Percentiles rank a stretch among this genome's conserved stretches.
These are phyloP conservation scores for Denticeps clupeoides DNA, from an alignment of 2,797 vertebrate genomes.

Conservation along the genomic window DNA sequence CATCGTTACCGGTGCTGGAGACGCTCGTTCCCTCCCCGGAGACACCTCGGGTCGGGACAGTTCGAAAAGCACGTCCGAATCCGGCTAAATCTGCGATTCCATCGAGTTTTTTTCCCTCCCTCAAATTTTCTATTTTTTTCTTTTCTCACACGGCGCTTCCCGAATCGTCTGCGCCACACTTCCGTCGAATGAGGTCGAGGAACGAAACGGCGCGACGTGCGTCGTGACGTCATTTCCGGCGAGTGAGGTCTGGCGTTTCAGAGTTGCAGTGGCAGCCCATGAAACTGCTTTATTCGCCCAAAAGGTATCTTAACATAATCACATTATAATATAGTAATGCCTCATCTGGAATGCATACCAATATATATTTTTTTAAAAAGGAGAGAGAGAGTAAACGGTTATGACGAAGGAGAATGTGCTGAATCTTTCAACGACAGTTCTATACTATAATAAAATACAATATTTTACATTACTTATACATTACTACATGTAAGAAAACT, in stretches of 20 bases:
- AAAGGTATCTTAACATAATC: too few relatives aligned
- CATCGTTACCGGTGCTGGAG: constrained; percentile 48
- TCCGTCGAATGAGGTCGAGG: constrained; percentile 60
- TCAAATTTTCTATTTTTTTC: constrained; percentile 41
- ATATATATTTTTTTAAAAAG: too few relatives aligned
- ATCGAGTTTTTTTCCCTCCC: constrained; percentile 39
- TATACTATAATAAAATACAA: too few relatives aligned
- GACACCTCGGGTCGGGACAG: constrained; percentile 27
- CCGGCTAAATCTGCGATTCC: constrained; percentile 36
- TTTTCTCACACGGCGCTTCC: constrained; percentile 44
- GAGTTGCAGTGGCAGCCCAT: too few relatives aligned
- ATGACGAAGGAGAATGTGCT: too few relatives aligned
- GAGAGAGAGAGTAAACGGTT: too few relatives aligned
- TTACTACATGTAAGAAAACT: too few relatives aligned
- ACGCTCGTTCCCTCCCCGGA: constrained; percentile 35
- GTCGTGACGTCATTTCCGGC: constrained; percentile 49
- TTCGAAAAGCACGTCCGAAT: constrained; percentile 34
- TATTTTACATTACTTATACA: too few relatives aligned
- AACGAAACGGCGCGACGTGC: constrained; percentile 39
- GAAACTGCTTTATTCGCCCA: too few relatives aligned
- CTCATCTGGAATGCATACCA: too few relatives aligned
- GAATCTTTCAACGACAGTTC: too few relatives aligned
- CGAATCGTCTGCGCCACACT: constrained; percentile 59
- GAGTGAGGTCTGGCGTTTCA: constrained; percentile 5
- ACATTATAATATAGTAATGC: too few relatives aligned